These are phyloP conservation scores for Aquatica leii DNA, from an alignment of 2,888 invertebrate genomes.

Conservation along the genomic window DNA sequence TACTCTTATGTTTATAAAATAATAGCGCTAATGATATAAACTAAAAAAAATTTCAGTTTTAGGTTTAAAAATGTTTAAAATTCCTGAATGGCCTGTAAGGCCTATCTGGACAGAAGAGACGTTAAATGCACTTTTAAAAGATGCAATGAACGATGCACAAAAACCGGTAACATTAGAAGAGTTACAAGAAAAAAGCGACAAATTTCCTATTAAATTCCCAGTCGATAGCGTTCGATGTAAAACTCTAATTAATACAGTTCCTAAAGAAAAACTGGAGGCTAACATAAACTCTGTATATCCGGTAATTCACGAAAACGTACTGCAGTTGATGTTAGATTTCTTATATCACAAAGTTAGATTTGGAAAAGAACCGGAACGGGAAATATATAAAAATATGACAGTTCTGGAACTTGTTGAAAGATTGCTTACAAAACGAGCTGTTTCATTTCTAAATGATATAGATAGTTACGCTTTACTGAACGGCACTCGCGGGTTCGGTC, in stretches of 20 bases:
- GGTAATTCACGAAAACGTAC: conserved; percentile 71
- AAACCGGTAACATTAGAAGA: conserved; percentile 39
- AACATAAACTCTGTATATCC: conserved; percentile 72
- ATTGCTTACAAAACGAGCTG: conserved; percentile 66
- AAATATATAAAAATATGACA: conserved; percentile 67
- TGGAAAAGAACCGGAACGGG: conserved; percentile 64
- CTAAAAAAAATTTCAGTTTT: too few relatives aligned
- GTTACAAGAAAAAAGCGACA: conserved; percentile 55
- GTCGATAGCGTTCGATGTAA: conserved; percentile 54
- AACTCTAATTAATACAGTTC: conserved; percentile 37
- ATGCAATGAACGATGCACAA: conserved; percentile 1
- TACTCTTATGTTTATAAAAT: too few relatives aligned
- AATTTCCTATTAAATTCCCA: conserved; percentile 59
- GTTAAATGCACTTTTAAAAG: conserved; percentile 17
- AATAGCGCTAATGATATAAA: too few relatives aligned
- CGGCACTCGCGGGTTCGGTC: conserved; percentile 61
- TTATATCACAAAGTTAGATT: conserved; percentile 69
- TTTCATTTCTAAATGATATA: conserved; percentile 61
- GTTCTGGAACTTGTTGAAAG: conserved; percentile 67
- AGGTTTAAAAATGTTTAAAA: conserved; percentile 18
- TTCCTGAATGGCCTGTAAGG: conserved; percentile 28
- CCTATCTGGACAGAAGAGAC: conserved; percentile 21
- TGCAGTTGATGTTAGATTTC: conserved; percentile 70
- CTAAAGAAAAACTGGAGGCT: conserved; percentile 46
- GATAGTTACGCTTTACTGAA: conserved; percentile 65